phyloP scores from a whole-genome alignment of 2,113 vertebrate genomes.

The Abramis brama region DNA sequence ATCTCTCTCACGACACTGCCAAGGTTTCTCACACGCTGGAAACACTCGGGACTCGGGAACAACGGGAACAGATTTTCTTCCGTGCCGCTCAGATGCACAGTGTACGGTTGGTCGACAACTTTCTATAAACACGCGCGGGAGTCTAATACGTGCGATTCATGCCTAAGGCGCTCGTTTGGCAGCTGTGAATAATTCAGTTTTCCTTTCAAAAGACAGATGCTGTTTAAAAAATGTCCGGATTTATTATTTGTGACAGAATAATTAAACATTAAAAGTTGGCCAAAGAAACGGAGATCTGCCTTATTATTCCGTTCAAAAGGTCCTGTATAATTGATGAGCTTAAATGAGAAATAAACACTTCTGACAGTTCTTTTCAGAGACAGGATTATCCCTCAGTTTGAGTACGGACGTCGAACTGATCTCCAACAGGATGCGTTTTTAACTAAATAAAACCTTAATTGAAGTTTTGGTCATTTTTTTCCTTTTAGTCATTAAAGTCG shows the following conservation, averaged over 20 bases:
- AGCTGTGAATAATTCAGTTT: slow-evolving; percentile 77
- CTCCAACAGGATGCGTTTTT: not conserved
- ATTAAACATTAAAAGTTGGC: slow-evolving; percentile 71
- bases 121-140: slow-evolving; percentile 20
- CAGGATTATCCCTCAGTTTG: not conserved
- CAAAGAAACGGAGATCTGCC: slow-evolving; percentile 51
- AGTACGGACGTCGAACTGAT: not conserved
- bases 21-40: not conserved
- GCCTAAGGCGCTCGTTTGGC: slow-evolving; percentile 67
- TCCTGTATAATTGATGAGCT: slow-evolving; percentile 8
- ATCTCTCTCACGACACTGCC: not conserved
- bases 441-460: not conserved
- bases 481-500: not conserved
- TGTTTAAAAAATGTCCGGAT: slow-evolving; percentile 75
- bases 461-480: not conserved
- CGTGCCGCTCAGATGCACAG: slow-evolving; percentile 16
- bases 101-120: slow-evolving; percentile 26
- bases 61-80: slow-evolving; percentile 18
- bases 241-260: slow-evolving; percentile 78
- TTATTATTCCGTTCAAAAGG: slow-evolving; percentile 8
- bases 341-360: not conserved
- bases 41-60: not conserved
- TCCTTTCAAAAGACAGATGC: slow-evolving; percentile 73
- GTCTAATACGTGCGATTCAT: slow-evolving; percentile 73
- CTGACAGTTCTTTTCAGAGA: not conserved